phyloP scores from a whole-genome alignment of 92 coral and sea anemone genomes.

The Meandrina meandrites region DNA sequence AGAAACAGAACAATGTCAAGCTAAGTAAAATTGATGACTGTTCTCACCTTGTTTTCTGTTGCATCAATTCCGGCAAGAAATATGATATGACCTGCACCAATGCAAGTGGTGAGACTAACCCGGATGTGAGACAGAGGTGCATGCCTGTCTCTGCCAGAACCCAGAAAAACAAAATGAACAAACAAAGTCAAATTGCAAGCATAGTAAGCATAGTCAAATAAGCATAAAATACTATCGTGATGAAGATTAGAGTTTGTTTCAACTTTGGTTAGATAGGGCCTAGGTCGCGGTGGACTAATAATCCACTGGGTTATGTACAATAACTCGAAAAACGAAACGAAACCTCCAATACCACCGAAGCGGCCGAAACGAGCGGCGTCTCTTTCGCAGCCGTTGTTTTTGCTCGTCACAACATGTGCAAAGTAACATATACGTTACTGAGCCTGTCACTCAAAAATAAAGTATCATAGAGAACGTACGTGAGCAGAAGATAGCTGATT shows the following conservation, averaged over 20 bases:
- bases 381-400: too few species aligned
- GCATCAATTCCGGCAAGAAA: slow-evolving; percentile 15
- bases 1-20: neutral
- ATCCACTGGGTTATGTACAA: too few species aligned
- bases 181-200: neutral
- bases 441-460: too few species aligned
- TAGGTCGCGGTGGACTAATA: neutral
- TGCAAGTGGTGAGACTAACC: neutral
- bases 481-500: slow-evolving; percentile 8
- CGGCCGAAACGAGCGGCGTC: too few species aligned
- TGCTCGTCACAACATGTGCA: too few species aligned
- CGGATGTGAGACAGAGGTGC: slow-evolving; percentile 5
- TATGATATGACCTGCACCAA: neutral
- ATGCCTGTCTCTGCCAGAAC: neutral
- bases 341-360: too few species aligned
- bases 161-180: neutral
- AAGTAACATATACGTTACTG: too few species aligned
- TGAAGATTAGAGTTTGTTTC: too few species aligned
- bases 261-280: neutral
- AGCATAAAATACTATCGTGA: neutral
- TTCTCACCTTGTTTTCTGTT: slow-evolving; percentile 3
- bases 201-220: neutral
- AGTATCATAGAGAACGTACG: neutral
- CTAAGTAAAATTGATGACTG: neutral
- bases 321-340: too few species aligned